phyloP scores from a whole-genome alignment of 2,113 vertebrate species.

The Trichomycterus rosablanca region DNA sequence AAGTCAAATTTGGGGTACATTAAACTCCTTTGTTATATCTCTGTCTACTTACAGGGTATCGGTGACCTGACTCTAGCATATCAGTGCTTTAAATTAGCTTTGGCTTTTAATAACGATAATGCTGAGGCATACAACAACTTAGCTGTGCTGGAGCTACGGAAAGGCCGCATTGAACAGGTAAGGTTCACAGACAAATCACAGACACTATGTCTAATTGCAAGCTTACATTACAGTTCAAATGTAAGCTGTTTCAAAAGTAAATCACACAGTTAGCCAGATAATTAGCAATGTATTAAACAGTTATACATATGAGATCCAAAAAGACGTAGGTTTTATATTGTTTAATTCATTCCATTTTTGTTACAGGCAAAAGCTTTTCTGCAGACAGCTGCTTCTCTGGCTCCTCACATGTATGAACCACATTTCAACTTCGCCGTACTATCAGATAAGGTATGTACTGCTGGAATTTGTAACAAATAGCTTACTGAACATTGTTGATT shows the following conservation, averaged over 20 bases:
- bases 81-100: conserved; percentile 86
- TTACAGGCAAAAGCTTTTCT: conserved; percentile 85
- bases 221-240: no score
- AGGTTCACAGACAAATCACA: no score
- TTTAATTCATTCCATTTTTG: not conserved
- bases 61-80: conserved; percentile 84
- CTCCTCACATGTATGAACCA: conserved; percentile 92
- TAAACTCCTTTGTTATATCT: no score
- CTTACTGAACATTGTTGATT: no score
- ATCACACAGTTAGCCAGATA: no score
- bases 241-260: no score
- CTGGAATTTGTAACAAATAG: no score
- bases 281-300: no score
- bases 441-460: conserved; percentile 81
- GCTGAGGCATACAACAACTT: conserved; percentile 95
- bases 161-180: conserved; percentile 88
- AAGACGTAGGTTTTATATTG: no score
- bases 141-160: conserved; percentile 87
- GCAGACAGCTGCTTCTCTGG: conserved; percentile 84
- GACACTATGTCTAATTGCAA: no score
- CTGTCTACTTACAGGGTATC: conserved; percentile 71
- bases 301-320: no score
- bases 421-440: conserved; percentile 90
- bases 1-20: no score
- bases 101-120: conserved; percentile 85